Evolutionary conservation across 2,888 invertebrate species (phyloP).

Genomic region (Orthosia gracilis): DNA sequence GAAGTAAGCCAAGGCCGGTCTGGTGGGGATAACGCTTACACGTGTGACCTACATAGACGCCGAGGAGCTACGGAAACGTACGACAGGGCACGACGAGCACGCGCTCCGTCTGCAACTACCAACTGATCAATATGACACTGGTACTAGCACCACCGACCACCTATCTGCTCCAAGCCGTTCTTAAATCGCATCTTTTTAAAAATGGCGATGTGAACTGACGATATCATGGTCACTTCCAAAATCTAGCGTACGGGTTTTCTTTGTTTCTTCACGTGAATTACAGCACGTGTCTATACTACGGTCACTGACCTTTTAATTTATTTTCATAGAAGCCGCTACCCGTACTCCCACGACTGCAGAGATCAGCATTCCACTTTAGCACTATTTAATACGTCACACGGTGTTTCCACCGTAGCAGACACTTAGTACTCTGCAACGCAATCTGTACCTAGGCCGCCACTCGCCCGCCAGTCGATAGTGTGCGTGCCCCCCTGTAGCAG

Average conservation of each 20-base stretch:
- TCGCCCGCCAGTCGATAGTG: constrained; percentile 18
- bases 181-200: constrained; percentile 4
- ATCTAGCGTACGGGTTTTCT: constrained; percentile 44
- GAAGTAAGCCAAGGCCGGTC: constrained; percentile 90
- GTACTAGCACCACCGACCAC: constrained; percentile 44
- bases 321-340: constrained; percentile 39
- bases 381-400: constrained; percentile 46
- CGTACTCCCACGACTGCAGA: constrained; percentile 29
- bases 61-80: constrained; percentile 82
- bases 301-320: constrained; percentile 78
- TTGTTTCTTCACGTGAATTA: constrained; percentile 74
- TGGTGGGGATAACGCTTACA: constrained; percentile 90
- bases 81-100: constrained; percentile 78
- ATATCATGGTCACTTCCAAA: constrained; percentile 8
- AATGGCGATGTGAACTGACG: not conserved
- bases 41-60: constrained; percentile 90
- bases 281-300: constrained; percentile 77
- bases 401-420: constrained; percentile 13
- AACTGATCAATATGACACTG: constrained; percentile 80
- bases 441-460: constrained; percentile 11
- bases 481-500: constrained; percentile 40
- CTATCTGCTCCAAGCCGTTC: constrained; percentile 24
- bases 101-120: constrained; percentile 65
- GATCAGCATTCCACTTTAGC: constrained; percentile 43
- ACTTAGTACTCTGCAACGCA: constrained; percentile 18